Base-by-base conservation (phyloP, 2,797 vertebrate genomes). In the Pygocentrus nattereri region DNA sequence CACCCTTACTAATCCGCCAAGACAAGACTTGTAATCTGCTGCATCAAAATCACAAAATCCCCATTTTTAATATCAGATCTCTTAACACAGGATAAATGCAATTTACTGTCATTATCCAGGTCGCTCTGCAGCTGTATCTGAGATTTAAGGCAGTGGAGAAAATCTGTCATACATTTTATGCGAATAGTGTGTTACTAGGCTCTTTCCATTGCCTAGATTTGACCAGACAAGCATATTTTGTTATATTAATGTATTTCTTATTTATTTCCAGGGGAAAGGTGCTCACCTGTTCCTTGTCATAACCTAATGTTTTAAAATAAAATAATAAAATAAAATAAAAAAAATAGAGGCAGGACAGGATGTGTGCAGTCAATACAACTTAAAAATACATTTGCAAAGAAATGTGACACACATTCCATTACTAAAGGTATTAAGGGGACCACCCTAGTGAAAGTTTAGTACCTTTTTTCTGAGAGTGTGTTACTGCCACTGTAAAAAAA, bases 11-110 rank as follows among this genome's bases (percentile, higher is more conserved):
- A 90, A 89, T 92, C 92, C 86, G 68, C 78, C 44, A 79, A 90
- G 88, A 94, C 88, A 78, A 84, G 86, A 87, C 83, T 86, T 76
- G 71, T 91, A 92, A 94, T 93, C 92, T 89, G 83, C 86, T 87
- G 68, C 85, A 91, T 91, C 90, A 93, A 89, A 94, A 86, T 91
- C 89, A 90, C 89, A 88, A 88, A 91, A 92, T 90, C 93, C 91
- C 85, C 61, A 86, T 86, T 87, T 87, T 80, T 92, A 93, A 93
- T 91, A 87, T 85, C 70, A 82, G 92, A 93, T 92, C 89, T 94
- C 89, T 93, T 94, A 69, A 69, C 67, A 69, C 92, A 80, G 90
- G 90, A 92, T 93, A 77, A 91, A 88, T 88, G 88, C 89, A 92
- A 91, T 79, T 89, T 86, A 79, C 79, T 84, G 56, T 70, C 71